phyloP scores from a whole-genome alignment of 2,888 invertebrate species.

The Adelognathus sp. region DNA sequence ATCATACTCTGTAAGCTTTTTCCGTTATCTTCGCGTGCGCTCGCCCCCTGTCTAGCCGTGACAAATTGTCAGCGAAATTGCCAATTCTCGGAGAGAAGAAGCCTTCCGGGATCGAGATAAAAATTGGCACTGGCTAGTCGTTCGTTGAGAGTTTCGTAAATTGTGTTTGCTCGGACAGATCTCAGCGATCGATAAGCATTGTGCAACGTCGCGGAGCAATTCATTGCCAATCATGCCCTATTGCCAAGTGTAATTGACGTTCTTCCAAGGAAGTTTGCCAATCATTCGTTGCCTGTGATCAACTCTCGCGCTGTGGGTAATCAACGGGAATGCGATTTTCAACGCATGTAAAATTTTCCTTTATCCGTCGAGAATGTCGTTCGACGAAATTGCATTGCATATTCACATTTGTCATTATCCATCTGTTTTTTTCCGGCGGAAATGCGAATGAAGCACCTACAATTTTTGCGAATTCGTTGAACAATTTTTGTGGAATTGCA shows the following conservation, averaged over 20 bases:
- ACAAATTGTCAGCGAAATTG: neutral
- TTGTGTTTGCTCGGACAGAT: neutral
- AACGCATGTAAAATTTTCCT: neutral
- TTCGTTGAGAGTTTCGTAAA: neutral
- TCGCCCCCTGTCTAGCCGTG: neutral
- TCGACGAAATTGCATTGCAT: neutral
- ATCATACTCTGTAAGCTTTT: neutral
- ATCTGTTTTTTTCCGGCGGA: neutral
- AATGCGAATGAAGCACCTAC: neutral
- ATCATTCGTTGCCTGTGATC: neutral
- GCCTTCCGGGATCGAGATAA: neutral
- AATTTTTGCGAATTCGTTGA: neutral
- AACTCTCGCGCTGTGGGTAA: neutral
- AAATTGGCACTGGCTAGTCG: neutral
- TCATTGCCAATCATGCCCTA: conserved; percentile 3
- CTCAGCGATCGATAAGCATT: neutral
- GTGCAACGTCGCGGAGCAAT: neutral
- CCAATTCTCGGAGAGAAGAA: neutral
- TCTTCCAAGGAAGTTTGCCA: neutral
- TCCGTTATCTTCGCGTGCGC: neutral
- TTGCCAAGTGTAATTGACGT: neutral
- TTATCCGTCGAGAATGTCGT: neutral
- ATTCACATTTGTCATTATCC: neutral
- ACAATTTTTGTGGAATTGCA: neutral
- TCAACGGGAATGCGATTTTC: neutral